Base-by-base conservation (phyloP, 1,140 invertebrate species). In the Whitmania pigra region DNA sequence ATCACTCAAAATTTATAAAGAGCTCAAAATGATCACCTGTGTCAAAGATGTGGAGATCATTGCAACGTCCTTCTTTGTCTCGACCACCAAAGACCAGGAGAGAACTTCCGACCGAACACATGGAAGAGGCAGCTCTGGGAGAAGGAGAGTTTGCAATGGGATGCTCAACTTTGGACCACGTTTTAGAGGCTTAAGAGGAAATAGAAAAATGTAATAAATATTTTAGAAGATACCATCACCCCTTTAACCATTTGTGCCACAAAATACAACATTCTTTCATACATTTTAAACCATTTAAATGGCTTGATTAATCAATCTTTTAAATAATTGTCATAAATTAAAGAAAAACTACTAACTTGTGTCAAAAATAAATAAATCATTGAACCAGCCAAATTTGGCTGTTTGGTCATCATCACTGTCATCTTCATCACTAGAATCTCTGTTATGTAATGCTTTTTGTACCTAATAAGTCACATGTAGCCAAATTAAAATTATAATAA, bases 311-410 rank as follows among this genome's bases (percentile, higher is more conserved):
- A n/a, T n/a, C 9, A 5, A 57, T 27, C 13, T 63, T 25, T 63
- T 18, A 22, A 63, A 63, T 7, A 25, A 18, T 63, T 63, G n/a
- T 63, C 0, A 31, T 15, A 63, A 63, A 11, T 17, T 17, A 18
- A 63, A 15, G 15, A 63, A 25, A 31, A 63, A 25, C 29, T 25
- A 49, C 69, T 71, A 69, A 82, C 80, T 77, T 75, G 80, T 81
- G 69, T 82, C 78, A 74, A 78, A 77, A 17, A 79, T 74, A 75
- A 75, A 78, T 1, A 82, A 73, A 70, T 81, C 80, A 77, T 81
- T 79, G 69, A 81, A 81, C 80, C 80, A 82, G 40, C 80, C 80
- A 78, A 81, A 81, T 43, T 79, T 76, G 43, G 79, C 80, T 20
- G 75, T 79, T 18, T 79, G 76, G 22, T 75, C 72, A 22, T 70